phyloP scores from a whole-genome alignment of 1,140 invertebrate genomes.

The Trichonephila clavipes region DNA sequence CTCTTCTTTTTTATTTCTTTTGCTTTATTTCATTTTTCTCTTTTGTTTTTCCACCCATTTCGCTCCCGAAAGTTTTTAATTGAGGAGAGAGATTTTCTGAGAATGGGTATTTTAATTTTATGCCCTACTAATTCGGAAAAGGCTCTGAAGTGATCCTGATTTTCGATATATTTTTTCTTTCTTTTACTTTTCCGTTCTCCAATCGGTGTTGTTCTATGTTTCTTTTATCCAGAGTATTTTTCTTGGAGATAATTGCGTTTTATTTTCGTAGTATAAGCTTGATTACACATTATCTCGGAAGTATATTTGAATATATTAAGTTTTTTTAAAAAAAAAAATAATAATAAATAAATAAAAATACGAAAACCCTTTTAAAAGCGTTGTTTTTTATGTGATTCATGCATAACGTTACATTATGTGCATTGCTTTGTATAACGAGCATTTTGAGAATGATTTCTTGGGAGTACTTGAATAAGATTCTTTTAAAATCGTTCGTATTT shows the following conservation, averaged over 20 bases:
- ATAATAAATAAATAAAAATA: no score
- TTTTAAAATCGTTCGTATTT: no score
- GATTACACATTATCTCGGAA: background rate
- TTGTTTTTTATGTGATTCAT: no score
- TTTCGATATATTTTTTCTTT: background rate
- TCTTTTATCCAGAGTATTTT: background rate
- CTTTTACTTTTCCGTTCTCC: background rate
- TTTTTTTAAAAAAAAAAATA: no score
- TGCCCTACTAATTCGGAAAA: conserved; percentile 16
- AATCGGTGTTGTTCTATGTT: background rate
- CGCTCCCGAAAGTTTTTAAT: background rate
- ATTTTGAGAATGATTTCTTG: no score
- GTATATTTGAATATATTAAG: background rate
- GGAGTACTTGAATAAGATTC: no score
- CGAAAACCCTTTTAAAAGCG: no score
- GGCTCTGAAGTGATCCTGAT: background rate
- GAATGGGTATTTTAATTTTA: conserved; percentile 22
- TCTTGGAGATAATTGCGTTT: conserved; percentile 10
- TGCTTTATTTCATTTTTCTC: background rate
- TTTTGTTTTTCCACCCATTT: background rate
- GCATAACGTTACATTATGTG: no score
- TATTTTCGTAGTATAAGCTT: background rate
- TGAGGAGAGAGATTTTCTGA: background rate
- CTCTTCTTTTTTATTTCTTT: background rate
- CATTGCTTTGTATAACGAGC: no score